These are phyloP conservation scores for Phenganax stokvisi DNA, from an alignment of 92 coral and sea anemone genomes.

Conservation along the genomic window DNA sequence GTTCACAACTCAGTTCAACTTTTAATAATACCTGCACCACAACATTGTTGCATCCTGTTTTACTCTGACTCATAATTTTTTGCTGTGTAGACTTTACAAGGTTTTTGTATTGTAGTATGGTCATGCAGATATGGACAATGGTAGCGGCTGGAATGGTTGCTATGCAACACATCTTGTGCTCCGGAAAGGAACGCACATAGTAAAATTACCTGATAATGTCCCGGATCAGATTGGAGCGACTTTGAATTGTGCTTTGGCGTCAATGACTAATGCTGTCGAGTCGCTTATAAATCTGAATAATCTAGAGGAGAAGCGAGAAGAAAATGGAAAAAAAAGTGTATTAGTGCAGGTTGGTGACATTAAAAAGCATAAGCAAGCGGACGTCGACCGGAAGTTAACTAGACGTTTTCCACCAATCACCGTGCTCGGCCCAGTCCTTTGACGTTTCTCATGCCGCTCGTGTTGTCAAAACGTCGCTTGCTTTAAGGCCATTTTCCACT, in stretches of 20 bases:
- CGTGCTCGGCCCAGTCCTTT: too few relatives aligned
- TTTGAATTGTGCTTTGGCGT: conserved; percentile 83
- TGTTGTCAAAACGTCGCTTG: too few relatives aligned
- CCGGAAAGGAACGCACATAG: conserved; percentile 82
- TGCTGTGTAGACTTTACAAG: not conserved
- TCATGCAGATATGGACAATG: conserved; percentile 55
- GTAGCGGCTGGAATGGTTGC: conserved; percentile 83
- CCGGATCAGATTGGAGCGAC: conserved; percentile 70
- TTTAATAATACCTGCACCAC: too few relatives aligned
- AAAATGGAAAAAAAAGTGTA: conserved; percentile 52
- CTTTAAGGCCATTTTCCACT: too few relatives aligned
- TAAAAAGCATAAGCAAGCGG: too few relatives aligned
- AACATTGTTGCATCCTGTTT: too few relatives aligned
- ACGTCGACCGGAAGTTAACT: too few relatives aligned
- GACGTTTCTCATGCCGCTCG: too few relatives aligned
- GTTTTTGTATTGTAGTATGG: conserved; percentile 59
- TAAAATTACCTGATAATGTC: conserved; percentile 65
- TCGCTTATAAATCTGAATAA: conserved; percentile 29
- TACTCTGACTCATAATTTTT: too few relatives aligned
- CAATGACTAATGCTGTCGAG: conserved; percentile 75
- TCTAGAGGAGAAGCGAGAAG: conserved; percentile 39
- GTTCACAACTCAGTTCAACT: too few relatives aligned
- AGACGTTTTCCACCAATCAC: too few relatives aligned
- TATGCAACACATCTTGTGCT: conserved; percentile 81
- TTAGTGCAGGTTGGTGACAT: conserved; percentile 62